Evolutionary conservation across 53 echinoderm and acorn worm genomes (phyloP).

Genomic region (Luidia sarsii): DNA sequence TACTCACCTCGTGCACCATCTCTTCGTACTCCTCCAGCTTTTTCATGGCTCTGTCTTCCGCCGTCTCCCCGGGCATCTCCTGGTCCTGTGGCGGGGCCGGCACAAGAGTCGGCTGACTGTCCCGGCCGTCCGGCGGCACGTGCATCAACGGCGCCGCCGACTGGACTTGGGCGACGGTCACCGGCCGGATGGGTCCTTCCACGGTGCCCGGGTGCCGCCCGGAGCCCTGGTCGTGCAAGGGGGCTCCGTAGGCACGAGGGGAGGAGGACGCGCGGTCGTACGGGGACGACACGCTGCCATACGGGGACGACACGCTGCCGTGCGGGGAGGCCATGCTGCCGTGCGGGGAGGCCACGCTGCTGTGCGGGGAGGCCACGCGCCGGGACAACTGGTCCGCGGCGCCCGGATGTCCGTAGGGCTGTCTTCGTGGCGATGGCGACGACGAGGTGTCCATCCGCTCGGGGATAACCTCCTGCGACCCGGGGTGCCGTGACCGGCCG

Average conservation of each 20-base stretch:
- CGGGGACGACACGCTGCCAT: conserved; percentile 21
- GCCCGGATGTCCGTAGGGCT: conserved; percentile 17
- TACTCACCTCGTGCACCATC: conserved; percentile 78
- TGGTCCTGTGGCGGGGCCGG: conserved; percentile 13
- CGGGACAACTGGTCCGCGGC: not conserved
- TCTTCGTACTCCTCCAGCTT: conserved; percentile 76
- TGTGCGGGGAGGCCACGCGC: conserved; percentile 22
- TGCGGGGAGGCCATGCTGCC: not conserved
- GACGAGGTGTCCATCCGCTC: conserved; percentile 37
- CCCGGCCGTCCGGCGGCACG: conserved; percentile 5
- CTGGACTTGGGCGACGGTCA: conserved; percentile 29
- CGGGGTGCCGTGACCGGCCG: not conserved
- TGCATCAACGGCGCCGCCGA: conserved; percentile 14
- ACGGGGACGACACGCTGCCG: conserved; percentile 17
- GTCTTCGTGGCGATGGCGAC: no score
- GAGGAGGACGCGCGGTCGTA: not conserved
- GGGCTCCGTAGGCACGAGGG: not conserved
- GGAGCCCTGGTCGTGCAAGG: not conserved
- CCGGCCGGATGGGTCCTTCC: conserved; percentile 33
- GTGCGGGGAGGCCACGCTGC: conserved; percentile 24
- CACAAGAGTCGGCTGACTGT: not conserved
- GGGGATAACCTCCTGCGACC: not conserved
- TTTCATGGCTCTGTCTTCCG: conserved; percentile 73
- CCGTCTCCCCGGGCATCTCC: conserved; percentile 22
- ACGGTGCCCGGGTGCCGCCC: conserved; percentile 22